These are phyloP conservation scores for Papilio elwesi DNA, from an alignment of 2,888 invertebrate species.

Conservation along the genomic window DNA sequence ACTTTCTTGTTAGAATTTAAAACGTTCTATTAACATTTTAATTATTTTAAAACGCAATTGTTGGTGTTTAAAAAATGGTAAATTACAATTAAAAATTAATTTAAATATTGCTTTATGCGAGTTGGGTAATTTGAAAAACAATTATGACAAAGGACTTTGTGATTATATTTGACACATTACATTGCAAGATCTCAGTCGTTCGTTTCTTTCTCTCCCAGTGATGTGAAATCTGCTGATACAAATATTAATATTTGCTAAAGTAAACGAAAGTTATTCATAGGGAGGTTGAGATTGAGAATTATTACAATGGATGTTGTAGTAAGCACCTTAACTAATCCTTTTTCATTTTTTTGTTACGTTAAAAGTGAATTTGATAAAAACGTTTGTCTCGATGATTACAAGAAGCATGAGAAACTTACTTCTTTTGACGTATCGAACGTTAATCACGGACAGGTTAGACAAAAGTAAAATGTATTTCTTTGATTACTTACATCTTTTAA, in stretches of 20 bases:
- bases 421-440: constrained; percentile 45
- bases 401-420: constrained; percentile 26
- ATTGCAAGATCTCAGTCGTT: background rate
- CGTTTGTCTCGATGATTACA: constrained; percentile 41
- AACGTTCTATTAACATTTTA: background rate
- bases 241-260: no score
- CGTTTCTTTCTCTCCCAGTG: background rate
- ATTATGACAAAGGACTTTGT: background rate
- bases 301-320: constrained; percentile 53
- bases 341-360: constrained; percentile 60
- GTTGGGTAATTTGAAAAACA: background rate
- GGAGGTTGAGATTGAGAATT: background rate
- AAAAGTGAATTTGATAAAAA: constrained; percentile 46
- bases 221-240: background rate
- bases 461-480: background rate
- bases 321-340: constrained; percentile 60
- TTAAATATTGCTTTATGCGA: background rate
- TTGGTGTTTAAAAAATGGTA: background rate
- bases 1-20: background rate
- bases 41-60: background rate
- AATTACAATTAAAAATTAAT: background rate
- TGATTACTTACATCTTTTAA: background rate
- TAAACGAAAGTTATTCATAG: constrained; percentile 12
- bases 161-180: background rate
- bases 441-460: constrained; percentile 61